A percentile compares a stretch with the other conserved stretches of the same genome.
phyloP scores from a whole-genome alignment of 2,797 vertebrate genomes.

The Perodicticus potto region DNA sequence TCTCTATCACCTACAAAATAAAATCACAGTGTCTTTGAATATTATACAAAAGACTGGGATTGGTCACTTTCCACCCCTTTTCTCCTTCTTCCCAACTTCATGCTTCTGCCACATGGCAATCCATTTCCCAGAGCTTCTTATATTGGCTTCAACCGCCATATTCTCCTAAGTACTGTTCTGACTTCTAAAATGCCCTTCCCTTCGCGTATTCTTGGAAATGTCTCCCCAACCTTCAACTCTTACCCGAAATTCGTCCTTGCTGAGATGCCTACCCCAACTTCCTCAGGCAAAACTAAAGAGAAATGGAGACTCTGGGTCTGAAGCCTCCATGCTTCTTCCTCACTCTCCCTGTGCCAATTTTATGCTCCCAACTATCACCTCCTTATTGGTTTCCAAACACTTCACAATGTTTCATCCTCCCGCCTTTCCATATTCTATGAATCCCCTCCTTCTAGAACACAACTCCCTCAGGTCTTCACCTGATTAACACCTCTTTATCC shows the following conservation, averaged over 20 bases:
- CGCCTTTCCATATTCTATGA: not conserved
- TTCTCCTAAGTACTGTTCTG: not conserved
- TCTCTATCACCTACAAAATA: not conserved
- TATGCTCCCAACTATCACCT: not conserved
- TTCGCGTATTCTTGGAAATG: not conserved
- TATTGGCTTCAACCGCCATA: not conserved
- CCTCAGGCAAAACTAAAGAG: not conserved
- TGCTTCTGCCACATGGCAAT: too few species aligned
- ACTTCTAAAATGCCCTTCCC: not conserved
- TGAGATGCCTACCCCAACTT: not conserved
- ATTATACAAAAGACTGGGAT: not conserved
- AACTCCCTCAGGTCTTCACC: not conserved
- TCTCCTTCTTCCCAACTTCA: not conserved
- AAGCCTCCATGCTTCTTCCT: not conserved
- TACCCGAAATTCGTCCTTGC: not conserved
- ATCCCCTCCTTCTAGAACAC: not conserved
- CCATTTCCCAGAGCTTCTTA: not conserved
- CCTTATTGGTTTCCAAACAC: not conserved
- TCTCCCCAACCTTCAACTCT: not conserved
- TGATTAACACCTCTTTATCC: constrained; percentile 20
- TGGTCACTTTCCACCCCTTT: not conserved
- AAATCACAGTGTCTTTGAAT: not conserved
- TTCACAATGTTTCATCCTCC: not conserved
- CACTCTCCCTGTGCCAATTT: not conserved
- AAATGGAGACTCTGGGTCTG: not conserved